phyloP scores from a whole-genome alignment of 2,797 vertebrate genomes.

The Falco novaeseelandiae region DNA sequence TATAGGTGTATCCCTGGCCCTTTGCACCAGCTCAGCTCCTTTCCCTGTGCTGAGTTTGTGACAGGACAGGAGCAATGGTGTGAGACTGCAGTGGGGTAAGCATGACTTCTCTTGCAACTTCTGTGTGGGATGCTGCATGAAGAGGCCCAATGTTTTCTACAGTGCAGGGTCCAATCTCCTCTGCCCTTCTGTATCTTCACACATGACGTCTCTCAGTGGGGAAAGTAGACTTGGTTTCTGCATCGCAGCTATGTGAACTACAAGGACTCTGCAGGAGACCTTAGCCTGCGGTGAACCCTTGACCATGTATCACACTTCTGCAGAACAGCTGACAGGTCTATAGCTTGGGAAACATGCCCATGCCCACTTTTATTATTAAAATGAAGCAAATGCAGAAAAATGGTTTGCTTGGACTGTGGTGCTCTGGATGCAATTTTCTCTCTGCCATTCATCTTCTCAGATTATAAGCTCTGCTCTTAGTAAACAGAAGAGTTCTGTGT shows the following conservation, averaged over 20 bases:
- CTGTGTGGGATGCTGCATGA: neutral
- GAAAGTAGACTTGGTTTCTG: neutral
- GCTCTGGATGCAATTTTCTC: neutral
- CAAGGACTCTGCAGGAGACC: neutral
- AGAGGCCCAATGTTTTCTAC: neutral
- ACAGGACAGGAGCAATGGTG: neutral
- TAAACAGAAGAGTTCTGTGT: neutral
- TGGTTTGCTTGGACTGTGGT: neutral
- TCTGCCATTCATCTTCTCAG: neutral
- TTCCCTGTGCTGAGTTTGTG: neutral
- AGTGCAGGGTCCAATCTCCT: neutral
- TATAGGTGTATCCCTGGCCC: neutral
- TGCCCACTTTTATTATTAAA: neutral
- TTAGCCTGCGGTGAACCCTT: neutral
- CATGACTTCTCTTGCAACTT: neutral
- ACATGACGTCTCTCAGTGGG: fast-evolving
- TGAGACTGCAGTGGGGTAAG: neutral
- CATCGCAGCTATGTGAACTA: neutral
- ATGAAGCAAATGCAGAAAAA: neutral
- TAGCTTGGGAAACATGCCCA: neutral
- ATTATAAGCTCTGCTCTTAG: neutral
- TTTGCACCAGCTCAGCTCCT: neutral
- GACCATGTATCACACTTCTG: neutral
- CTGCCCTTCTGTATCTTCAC: neutral
- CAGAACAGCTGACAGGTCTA: neutral